A percentile compares a stretch with the other conserved stretches of the same genome.
Conservation (phyloP, 2,888 invertebrate species). For the Melipona bicolor region DNA sequence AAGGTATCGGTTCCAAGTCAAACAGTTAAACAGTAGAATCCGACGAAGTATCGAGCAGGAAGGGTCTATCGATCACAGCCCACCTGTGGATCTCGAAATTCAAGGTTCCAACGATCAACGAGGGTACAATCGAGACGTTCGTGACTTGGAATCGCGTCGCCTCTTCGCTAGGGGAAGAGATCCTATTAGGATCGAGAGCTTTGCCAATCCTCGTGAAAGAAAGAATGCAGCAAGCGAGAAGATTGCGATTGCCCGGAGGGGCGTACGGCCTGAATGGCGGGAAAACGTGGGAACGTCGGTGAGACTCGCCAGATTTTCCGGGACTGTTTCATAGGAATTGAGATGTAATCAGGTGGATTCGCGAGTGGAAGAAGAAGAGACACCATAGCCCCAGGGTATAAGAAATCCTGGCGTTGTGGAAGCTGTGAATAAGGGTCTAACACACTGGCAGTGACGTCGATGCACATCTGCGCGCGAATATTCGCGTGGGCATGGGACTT, state of each 20-base stretch:
- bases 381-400: not conserved
- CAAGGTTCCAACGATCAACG: not conserved
- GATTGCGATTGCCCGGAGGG: not conserved
- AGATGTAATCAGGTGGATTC: not conserved
- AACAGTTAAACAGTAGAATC: not conserved
- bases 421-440: slow-evolving; percentile 9
- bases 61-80: not conserved
- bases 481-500: slow-evolving; percentile 80
- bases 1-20: too few relatives aligned
- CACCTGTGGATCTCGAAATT: not conserved
- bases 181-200: not conserved
- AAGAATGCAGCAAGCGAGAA: not conserved
- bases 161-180: not conserved
- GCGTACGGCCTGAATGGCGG: not conserved
- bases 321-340: too few relatives aligned
- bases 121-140: not conserved
- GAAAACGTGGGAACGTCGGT: slow-evolving; percentile 6
- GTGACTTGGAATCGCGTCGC: too few relatives aligned
- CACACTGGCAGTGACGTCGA: slow-evolving; percentile 73
- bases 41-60: not conserved
- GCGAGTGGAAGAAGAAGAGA: not conserved
- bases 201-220: too few relatives aligned
- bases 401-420: not conserved
- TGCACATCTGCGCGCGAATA: slow-evolving; percentile 79
- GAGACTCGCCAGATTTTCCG: not conserved